Evolutionary conservation across 1,140 invertebrate genomes (phyloP), one percentile per base, ranked within the genome.

Genomic region (Sycophaga agraensis): DNA sequence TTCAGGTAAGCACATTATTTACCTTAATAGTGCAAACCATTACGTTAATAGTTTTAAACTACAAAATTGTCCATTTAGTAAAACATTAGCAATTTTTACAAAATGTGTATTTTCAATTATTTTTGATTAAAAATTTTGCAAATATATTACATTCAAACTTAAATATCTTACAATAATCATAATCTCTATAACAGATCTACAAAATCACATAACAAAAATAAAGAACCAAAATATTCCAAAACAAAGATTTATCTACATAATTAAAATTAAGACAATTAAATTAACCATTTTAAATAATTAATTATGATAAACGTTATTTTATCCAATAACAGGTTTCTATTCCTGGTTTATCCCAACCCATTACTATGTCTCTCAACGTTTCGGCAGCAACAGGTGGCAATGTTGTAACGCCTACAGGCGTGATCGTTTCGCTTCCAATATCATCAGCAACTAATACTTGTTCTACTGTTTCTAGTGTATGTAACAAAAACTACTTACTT

Each of bases 281-380:
- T 34, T 34, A 39, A 43, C n/a, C n/a, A n/a, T n/a, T n/a, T n/a
- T n/a, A n/a, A n/a, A n/a, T n/a, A n/a, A n/a, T n/a, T n/a, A n/a
- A n/a, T n/a, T n/a, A n/a, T n/a, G n/a, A n/a, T n/a, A n/a, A n/a
- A n/a, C n/a, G n/a, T n/a, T n/a, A n/a, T n/a, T n/a, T n/a, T n/a
- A n/a, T n/a, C n/a, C n/a, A n/a, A n/a, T n/a, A 31, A 31, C 82
- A 89, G 80, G 88, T 92, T 34, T 91, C 91, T 70, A 87, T 92
- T 68, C 88, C 89, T 16, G 89, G 90, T 39, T 84, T 91, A 39
- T 83, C 88, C 12, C 89, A 90, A 66, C 89, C 90, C 11, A 91
- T 92, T 68, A 91, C 89, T 28, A 80, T 91, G 68, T 89, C 89
- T 24, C 75, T 92, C 49, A 89, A 89, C 69, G 87, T 88, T 59